Conservation (phyloP, 1,140 invertebrate genomes). For the Mesaphorura yosii region DNA sequence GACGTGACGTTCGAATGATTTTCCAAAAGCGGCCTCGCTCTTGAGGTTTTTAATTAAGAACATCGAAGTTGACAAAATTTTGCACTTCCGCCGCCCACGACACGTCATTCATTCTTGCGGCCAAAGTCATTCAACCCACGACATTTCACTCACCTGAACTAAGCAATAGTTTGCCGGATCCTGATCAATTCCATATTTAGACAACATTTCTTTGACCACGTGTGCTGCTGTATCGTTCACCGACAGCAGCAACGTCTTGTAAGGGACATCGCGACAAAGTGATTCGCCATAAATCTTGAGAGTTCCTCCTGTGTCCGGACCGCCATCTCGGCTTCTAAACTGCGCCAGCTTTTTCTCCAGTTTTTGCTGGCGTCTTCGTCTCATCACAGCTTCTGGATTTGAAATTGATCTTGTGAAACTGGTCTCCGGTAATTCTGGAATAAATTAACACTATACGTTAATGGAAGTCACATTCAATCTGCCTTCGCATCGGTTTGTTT, state of each 20-base stretch:
- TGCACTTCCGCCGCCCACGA: too few relatives aligned
- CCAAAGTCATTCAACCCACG: too few relatives aligned
- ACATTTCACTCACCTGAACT: slow-evolving; percentile 74
- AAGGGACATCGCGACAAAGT: slow-evolving; percentile 90
- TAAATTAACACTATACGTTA: slow-evolving; percentile 33
- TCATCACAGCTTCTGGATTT: slow-evolving; percentile 98
- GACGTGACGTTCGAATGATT: too few relatives aligned
- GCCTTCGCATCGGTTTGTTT: background rate
- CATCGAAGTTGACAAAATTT: too few relatives aligned
- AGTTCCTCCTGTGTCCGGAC: slow-evolving; percentile 73
- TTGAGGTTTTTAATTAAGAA: too few relatives aligned
- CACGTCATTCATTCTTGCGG: too few relatives aligned
- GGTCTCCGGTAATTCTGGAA: slow-evolving; percentile 83
- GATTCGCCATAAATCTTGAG: slow-evolving; percentile 97
- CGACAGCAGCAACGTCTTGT: slow-evolving; percentile 91
- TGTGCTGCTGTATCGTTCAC: slow-evolving; percentile 79
- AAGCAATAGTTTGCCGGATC: slow-evolving; percentile 87
- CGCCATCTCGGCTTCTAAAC: slow-evolving; percentile 70
- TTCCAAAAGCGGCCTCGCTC: too few relatives aligned
- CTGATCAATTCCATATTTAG: slow-evolving; percentile 87
- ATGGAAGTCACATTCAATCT: background rate
- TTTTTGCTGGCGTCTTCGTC: slow-evolving; percentile 89
- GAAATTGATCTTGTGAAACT: slow-evolving; percentile 97
- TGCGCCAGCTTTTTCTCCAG: slow-evolving; percentile 93
- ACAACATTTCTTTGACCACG: slow-evolving; percentile 90